Base-by-base conservation (phyloP, 2,888 invertebrate species). In the Micropterix aruncella region DNA sequence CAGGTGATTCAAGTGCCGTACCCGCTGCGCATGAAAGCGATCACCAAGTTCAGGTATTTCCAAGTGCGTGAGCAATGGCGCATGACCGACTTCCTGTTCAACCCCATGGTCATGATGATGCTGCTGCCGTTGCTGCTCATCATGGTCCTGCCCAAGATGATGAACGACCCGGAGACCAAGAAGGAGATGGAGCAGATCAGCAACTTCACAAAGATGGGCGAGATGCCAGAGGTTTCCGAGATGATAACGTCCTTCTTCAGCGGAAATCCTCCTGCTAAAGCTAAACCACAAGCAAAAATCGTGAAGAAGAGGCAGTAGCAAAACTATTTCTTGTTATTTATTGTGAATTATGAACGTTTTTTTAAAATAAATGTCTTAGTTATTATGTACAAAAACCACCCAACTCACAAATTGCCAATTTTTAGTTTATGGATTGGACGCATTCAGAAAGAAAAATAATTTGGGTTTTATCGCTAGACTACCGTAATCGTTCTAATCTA, bases 41-140 rank as follows among this genome's bases (percentile, higher is more conserved):
- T 87, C 16, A 83, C 86, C 12, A 82, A 78, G 52, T 83, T 82
- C 53, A 79, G 82, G 53, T 92, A 90, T 66, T 99, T 97, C 69
- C 93, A 95, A 72, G 73, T 83, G 15, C 72, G 97, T 40, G 97
- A 99, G 60, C 94, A 96, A 58, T 96, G 95, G 95, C 78, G 95
- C 58, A 71, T 96, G 9, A 95, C 95, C 0, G 97, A 99, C 68
- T 89, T 97, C 63, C 63, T 99, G 19, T 88, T 95, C 63, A 95
- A 90, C 63, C 96, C 96, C 2, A 96, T 96, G 95, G 89, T 96
- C 3, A 74, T 97, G 49, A 96, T 96, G 89, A 97, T 96, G 95
- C 80, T 96, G 16, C 61, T 96, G 50, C 96, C 96, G 0, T 66
- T 96, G 19, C 59, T 95, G 3, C 69, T 96, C 3, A 86, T 97